These are phyloP conservation scores for Tapirus indicus DNA, from an alignment of 2,797 vertebrate genomes.

Conservation along the genomic window DNA sequence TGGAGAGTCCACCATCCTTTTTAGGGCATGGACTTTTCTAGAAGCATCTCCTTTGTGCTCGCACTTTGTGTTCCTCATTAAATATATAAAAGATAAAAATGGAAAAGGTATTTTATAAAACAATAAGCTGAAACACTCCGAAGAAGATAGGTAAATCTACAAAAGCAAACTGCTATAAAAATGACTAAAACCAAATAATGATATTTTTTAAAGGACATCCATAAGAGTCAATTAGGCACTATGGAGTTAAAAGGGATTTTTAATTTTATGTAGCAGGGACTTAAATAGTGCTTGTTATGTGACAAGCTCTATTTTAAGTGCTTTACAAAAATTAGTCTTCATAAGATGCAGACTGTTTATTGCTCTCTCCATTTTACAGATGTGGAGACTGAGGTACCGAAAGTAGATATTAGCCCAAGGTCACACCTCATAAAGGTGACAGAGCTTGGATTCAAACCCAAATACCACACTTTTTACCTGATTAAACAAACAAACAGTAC, in stretches of 20 bases:
- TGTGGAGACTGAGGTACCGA: neutral
- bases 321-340: neutral
- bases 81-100: neutral
- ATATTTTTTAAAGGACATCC: neutral
- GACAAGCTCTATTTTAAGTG: neutral
- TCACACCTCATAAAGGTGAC: neutral
- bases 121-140: neutral
- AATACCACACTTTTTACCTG: neutral
- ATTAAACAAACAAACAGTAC: neutral
- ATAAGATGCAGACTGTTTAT: neutral
- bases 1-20: neutral
- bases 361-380: neutral
- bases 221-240: neutral
- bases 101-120: neutral
- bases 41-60: constrained; percentile 21
- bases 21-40: neutral
- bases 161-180: constrained; percentile 28
- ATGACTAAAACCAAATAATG: neutral
- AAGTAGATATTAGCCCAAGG: neutral
- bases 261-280: neutral
- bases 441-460: neutral
- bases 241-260: neutral
- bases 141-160: neutral
- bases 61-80: neutral
- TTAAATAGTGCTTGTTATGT: neutral